Evolutionary conservation across 2,113 vertebrate genomes (phyloP), one percentile per base, ranked within the genome.

Genomic region (Cyprinodon brontotheroides): DNA sequence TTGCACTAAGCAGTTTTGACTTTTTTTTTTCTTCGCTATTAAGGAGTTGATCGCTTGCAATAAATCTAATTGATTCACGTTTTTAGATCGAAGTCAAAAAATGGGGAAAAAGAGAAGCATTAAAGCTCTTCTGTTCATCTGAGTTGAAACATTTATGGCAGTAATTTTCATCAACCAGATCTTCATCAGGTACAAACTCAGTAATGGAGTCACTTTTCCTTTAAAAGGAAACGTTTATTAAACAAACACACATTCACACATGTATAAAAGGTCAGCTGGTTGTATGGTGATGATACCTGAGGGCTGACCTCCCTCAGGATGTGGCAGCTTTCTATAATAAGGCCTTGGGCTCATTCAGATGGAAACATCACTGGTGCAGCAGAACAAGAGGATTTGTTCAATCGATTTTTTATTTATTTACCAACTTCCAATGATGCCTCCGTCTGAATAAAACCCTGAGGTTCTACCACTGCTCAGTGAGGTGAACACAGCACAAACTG

Each of bases 251-350:
- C 90, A 90, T 89, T 91, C 86, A 90, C 83, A 92, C 87, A 91
- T 74, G 91, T 93, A 94, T 91, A 95, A 95, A 95, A 94, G 72
- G 86, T 77, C 91, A 87, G 91, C 89, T 92, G 89, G 78, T 86
- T 89, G 74, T 86, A 88, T 86, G 89, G 90, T 91, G 91, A 91
- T 90, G 92, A 91, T 86, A 87, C 89, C 89, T 87, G 75, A 88
- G 91, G 90, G 87, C 83, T 79, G 87, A 38, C n/a, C 77, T 86
- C 87, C 87, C 83, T 29, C 65, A 81, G 91, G 85, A 88, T 83
- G 79, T 76, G 87, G 91, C 91, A 92, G 93, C 89, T 91, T 91
- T 83, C 89, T 87, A 29, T 29, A 87, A 87, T 91, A 91, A 94
- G 93, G 91, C 92, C 93, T 88, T 81, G 83, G 92, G 86, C 82